Conservation (phyloP, 2,113 vertebrate species). For the Megalops atlanticus region DNA sequence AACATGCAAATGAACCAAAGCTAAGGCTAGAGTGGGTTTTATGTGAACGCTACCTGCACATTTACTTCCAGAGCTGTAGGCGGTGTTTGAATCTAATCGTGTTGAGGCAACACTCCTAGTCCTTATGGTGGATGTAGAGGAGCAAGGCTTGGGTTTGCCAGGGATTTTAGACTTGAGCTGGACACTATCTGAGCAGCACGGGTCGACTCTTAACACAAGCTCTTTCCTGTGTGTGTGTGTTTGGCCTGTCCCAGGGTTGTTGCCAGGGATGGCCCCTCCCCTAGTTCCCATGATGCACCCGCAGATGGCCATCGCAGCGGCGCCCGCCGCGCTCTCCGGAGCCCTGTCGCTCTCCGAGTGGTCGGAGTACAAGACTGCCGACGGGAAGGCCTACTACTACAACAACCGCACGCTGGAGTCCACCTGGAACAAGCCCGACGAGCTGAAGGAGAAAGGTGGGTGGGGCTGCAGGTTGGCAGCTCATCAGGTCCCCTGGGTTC, state of each 20-base stretch:
- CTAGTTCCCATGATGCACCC: slow-evolving; percentile 99
- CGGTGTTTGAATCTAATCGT: neutral
- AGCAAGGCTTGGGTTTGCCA: no score
- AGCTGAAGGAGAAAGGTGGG: slow-evolving; percentile 88
- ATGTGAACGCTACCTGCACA: no score
- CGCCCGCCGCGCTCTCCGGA: slow-evolving; percentile 81
- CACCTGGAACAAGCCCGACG: slow-evolving; percentile 92
- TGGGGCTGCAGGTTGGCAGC: neutral
- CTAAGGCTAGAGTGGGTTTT: no score
- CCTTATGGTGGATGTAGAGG: no score
- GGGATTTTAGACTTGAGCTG: neutral
- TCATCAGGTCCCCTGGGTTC: no score
- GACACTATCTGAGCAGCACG: neutral
- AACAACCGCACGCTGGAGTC: slow-evolving; percentile 97
- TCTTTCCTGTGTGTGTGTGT: neutral
- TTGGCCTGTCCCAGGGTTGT: slow-evolving; percentile 75
- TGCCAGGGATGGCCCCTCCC: slow-evolving; percentile 93
- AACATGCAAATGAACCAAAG: neutral
- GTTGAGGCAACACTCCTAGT: neutral
- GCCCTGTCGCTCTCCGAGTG: slow-evolving; percentile 87
- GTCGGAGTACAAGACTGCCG: slow-evolving; percentile 95
- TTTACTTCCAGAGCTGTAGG: no score
- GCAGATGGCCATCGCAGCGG: slow-evolving; percentile 88
- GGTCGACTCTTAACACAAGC: neutral
- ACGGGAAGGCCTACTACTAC: slow-evolving; percentile 95